Base-by-base conservation (phyloP, 2,888 invertebrate genomes). In the Antheraea assamensis region DNA sequence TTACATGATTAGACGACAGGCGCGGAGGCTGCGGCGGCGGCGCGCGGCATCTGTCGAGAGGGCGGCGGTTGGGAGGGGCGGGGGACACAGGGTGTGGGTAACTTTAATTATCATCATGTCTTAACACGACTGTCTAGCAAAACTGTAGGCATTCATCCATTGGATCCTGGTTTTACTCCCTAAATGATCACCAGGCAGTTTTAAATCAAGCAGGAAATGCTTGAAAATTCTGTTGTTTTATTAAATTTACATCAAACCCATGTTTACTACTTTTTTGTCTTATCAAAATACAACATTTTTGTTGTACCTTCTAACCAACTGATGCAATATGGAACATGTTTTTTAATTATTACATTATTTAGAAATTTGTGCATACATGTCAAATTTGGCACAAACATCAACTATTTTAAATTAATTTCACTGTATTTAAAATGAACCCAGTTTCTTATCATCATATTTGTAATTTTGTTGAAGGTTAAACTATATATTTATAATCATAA, bases 1-100 rank as follows among this genome's bases (percentile, higher is more conserved):
- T 93, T 93, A 93, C 93, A 93, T 93, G 87, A 87, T 83, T 89
- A 89, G 91, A 85, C 85, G 89, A 82, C 89, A 80, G 88, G 88
- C 87, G 82, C 87, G 85, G 80, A 81, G 83, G 77, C 85, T 84
- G 85, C 87, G 83, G 77, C 82, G 85, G 79, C 85, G 84, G 81
- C 78, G 76, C 83, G 83, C 88, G 83, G 87, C 88, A 86, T 88
- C 90, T 90, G 90, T 81, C 84, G 88, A 87, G 81, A 85, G 85
- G 85, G 82, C 81, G 83, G 87, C 80, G 82, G 85, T 86, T 84
- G 85, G 86, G 83, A 85, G 79, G 81, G 82, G 85, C 83, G 82
- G 81, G 58, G 75, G 61, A 58, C 58, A 58, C 70, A 68, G 80
- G 86, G 86, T 82, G 80, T 79, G 83, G 89, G 87, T 85, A 83